Percentiles rank a stretch among this genome's conserved stretches.
Evolutionary conservation across 2,113 vertebrate genomes (phyloP).

Genomic region (human (Homo sapiens)): DNA sequence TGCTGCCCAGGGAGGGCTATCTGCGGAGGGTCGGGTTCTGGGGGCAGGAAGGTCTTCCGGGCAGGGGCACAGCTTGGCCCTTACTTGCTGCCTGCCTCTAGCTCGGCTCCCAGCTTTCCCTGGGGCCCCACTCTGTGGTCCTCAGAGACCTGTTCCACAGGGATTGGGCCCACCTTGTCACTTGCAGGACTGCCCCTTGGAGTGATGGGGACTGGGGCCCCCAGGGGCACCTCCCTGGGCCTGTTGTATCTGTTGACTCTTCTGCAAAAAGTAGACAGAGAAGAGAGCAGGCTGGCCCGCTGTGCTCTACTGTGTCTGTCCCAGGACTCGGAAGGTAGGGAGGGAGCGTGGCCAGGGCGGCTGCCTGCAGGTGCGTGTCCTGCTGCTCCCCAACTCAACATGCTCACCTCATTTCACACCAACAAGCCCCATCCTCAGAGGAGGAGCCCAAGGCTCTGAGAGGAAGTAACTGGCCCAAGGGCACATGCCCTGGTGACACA

Average conservation of each 20-base stretch:
- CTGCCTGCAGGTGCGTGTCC: neutral
- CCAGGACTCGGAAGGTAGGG: neutral
- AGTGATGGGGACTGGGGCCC: neutral
- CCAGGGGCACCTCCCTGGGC: neutral
- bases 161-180: neutral
- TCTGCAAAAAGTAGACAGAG: neutral
- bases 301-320: accelerated
- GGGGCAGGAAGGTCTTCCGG: no score
- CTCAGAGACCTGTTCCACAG: neutral
- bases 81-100: neutral
- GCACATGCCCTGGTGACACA: neutral
- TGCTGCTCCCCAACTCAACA: no score
- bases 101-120: neutral
- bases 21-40: no score
- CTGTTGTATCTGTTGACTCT: neutral
- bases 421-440: neutral
- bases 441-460: neutral
- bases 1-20: neutral
- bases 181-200: neutral
- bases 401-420: neutral
- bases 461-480: neutral
- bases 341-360: neutral
- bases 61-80: neutral
- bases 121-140: neutral
- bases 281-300: neutral